phyloP scores from a whole-genome alignment of 2,888 invertebrate genomes.

The Beris morrisii region DNA sequence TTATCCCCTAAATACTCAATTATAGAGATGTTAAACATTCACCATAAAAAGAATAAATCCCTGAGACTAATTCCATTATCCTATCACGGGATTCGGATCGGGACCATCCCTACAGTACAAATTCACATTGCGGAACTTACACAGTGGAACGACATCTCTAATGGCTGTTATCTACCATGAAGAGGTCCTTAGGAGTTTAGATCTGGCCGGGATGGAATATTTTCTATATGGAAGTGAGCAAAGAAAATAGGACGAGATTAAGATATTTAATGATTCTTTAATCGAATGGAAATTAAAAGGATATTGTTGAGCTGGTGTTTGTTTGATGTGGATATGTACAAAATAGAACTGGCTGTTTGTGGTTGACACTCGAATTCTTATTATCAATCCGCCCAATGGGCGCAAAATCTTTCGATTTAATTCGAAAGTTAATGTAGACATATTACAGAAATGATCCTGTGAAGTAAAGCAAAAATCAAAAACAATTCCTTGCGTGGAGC shows the following conservation, averaged over 20 bases:
- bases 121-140: constrained; percentile 12
- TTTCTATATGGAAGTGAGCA: background rate
- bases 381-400: too few relatives aligned
- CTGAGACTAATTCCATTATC: constrained; percentile 31
- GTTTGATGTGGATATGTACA: background rate
- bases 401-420: too few relatives aligned
- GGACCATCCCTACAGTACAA: constrained; percentile 12
- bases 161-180: constrained; percentile 28
- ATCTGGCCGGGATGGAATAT: background rate
- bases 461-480: too few relatives aligned
- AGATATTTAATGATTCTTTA: constrained; percentile 30
- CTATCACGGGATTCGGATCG: constrained; percentile 2
- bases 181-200: background rate
- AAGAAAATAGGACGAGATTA: constrained; percentile 9
- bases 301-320: constrained; percentile 27
- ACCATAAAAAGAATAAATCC: constrained; percentile 34
- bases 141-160: constrained; percentile 31
- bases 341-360: too few relatives aligned
- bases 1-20: constrained; percentile 38
- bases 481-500: too few relatives aligned
- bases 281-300: constrained; percentile 32
- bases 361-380: too few relatives aligned
- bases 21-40: constrained; percentile 38
- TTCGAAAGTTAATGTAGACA: too few relatives aligned
- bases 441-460: too few relatives aligned